phyloP scores from a whole-genome alignment of 2,797 vertebrate genomes.

The Chiroxiphia lanceolata region DNA sequence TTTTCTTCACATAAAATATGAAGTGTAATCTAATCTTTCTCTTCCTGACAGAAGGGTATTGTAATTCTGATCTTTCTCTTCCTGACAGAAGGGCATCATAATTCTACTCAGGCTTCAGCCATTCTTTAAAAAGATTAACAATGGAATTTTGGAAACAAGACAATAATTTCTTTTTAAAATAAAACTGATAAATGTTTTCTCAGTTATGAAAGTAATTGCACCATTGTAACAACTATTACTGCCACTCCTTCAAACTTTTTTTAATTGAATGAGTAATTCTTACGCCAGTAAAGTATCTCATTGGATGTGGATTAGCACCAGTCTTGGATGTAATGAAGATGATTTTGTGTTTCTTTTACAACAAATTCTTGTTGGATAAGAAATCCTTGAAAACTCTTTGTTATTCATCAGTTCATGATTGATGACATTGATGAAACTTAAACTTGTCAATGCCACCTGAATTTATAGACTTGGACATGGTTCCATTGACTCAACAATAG shows the following conservation, averaged over 20 bases:
- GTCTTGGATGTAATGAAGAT: background rate
- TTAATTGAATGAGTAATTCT: background rate
- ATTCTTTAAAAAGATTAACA: slow-evolving; percentile 19
- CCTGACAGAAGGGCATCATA: slow-evolving; percentile 20
- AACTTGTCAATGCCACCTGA: background rate
- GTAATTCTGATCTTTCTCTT: slow-evolving; percentile 60
- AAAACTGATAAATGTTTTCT: background rate
- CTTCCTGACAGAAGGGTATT: slow-evolving; percentile 19
- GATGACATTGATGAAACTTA: background rate
- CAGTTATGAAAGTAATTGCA: background rate
- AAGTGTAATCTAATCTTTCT: slow-evolving; percentile 57
- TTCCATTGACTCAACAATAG: background rate
- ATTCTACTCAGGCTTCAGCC: slow-evolving; percentile 31
- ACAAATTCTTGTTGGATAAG: background rate
- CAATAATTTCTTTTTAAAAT: background rate
- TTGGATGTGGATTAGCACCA: background rate
- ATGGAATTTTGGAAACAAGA: background rate
- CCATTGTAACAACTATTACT: background rate
- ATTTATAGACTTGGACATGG: background rate
- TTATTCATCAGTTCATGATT: background rate
- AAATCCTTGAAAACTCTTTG: background rate
- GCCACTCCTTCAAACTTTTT: background rate
- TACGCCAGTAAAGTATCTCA: background rate
- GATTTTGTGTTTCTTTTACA: background rate
- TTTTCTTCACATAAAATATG: slow-evolving; percentile 37